Conservation (phyloP, 2,888 invertebrate species). For the Polyommatus icarus region DNA sequence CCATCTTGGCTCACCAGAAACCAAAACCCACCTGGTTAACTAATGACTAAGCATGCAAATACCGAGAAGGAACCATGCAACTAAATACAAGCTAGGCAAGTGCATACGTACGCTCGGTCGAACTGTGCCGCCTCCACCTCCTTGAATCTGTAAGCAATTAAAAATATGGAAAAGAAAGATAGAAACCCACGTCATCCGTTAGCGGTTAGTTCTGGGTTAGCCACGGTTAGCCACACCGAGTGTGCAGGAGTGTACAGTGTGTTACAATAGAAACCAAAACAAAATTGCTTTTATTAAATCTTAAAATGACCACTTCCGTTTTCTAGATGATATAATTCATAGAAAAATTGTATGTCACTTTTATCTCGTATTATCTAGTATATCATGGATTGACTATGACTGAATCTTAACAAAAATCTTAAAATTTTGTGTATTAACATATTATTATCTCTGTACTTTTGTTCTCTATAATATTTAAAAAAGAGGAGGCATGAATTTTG, state of each 20-base stretch:
- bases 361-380: no score
- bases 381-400: no score
- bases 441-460: no score
- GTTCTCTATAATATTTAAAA: no score
- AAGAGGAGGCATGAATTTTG: no score
- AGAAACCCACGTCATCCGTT: conserved; percentile 57
- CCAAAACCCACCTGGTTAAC: conserved; percentile 9
- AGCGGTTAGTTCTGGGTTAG: conserved; percentile 60
- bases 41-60: not conserved
- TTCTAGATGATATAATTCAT: not conserved
- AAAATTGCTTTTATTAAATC: not conserved
- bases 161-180: conserved; percentile 78
- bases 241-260: conserved; percentile 64
- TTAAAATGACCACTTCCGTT: not conserved
- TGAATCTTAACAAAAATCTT: no score
- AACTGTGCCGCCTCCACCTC: conserved; percentile 88
- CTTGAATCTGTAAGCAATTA: conserved; percentile 90
- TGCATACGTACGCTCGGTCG: conserved; percentile 90
- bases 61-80: conserved; percentile 40
- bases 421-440: no score
- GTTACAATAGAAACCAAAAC: not conserved
- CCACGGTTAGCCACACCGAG: conserved; percentile 52
- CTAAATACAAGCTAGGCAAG: conserved; percentile 56
- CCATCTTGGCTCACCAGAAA: not conserved
- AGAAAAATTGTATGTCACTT: not conserved